Evolutionary conservation across 2,113 vertebrate species (phyloP), one percentile per base, ranked within the genome.

Genomic region (Myodes glareolus): DNA sequence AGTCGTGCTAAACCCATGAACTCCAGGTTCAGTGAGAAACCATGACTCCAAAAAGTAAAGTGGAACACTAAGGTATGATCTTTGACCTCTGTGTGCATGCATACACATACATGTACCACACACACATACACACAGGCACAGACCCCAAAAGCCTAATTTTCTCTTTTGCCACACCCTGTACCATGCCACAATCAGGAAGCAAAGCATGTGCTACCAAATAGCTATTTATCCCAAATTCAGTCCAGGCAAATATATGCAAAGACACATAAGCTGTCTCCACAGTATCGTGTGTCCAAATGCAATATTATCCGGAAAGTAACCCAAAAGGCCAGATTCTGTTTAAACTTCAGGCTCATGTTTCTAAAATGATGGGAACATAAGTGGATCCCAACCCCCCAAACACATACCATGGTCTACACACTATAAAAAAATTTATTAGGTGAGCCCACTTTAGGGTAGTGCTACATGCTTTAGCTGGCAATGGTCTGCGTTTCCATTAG

Each of bases 391-490:
- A 52, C 13, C 50, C 50, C 80, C 63, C 55, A 52, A 87, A 92
- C 52, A 86, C 36, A 96, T 78, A 92, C 76, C 70, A 90, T 68
- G 67, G 58, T 61, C 80, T 92, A 1, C 16, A 91, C 36, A 70
- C 36, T 76, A 31, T 92, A 81, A 97, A 90, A 90, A 52, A 70
- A 67, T 92, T 50, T 94, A 95, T 91, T 85, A 95, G 55, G 88
- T 96, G 91, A 98, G 90, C 72, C 95, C 78, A 92, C 1, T 70
- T 75, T 50, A 77, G 94, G 50, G 39, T 55, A 75, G 36, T n/a
- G 42, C 95, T 94, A 68, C 91, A 42, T 96, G 89, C 95, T 96
- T 97, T 84, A 3, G 82, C 84, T 92, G 87, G 95, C 98, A 91
- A 77, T 95, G 87, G 93, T 70, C 87, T 86, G 89, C 80, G 63